Conservation (phyloP, 1,140 invertebrate genomes). For the Camponotus floridanus region DNA sequence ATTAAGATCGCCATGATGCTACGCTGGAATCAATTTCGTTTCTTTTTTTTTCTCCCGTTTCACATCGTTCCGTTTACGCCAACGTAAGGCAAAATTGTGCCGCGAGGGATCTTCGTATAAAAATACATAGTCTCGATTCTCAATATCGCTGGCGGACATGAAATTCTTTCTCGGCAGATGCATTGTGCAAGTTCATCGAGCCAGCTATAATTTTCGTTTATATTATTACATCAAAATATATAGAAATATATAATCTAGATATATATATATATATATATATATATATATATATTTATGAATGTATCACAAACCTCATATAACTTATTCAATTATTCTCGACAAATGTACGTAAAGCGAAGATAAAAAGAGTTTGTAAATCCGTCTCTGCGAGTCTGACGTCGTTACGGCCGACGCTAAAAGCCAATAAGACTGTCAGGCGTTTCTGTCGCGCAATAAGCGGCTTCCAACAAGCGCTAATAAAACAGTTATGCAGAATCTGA, state of each 20-base stretch:
- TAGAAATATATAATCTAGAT: background rate
- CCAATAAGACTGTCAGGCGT: conserved; percentile 21
- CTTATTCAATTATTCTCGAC: background rate
- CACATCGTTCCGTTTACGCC: conserved; percentile 35
- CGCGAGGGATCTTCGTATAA: conserved; percentile 1
- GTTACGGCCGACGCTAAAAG: background rate
- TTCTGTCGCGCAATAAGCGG: conserved; percentile 13
- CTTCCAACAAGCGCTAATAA: conserved; percentile 13
- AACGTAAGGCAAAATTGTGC: conserved; percentile 13
- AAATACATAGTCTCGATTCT: background rate
- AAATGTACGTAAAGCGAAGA: background rate
- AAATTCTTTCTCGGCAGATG: background rate
- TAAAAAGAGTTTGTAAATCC: conserved; percentile 8
- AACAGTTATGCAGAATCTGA: conserved; percentile 30
- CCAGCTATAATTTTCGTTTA: background rate
- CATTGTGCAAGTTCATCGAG: background rate
- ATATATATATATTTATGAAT: background rate
- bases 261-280: background rate
- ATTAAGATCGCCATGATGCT: conserved; percentile 57
- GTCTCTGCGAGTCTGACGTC: background rate
- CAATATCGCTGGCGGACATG: conserved; percentile 2
- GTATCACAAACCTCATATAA: background rate
- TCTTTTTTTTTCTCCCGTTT: conserved; percentile 3
- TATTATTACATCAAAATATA: background rate
- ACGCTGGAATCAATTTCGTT: conserved; percentile 42